These are phyloP conservation scores for Lepidurus couesii DNA, from an alignment of 1,140 invertebrate species.

Conservation along the genomic window DNA sequence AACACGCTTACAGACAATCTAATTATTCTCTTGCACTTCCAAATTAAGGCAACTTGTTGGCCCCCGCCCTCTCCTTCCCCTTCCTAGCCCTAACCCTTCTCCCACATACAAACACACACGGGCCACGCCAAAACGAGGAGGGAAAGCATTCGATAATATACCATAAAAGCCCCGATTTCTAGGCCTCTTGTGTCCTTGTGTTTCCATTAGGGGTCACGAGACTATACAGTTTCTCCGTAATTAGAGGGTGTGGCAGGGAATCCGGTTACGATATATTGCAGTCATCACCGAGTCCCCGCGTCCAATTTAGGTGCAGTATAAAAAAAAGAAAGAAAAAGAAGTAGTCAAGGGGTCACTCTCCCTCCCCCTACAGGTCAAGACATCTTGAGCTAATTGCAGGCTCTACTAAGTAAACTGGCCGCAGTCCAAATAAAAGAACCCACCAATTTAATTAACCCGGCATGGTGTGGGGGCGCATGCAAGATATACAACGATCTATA, in stretches of 20 bases:
- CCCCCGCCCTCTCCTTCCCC: neutral
- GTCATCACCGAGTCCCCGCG: neutral
- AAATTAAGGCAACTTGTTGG: slow-evolving; percentile 22
- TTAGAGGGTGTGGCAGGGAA: neutral
- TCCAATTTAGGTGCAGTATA: neutral
- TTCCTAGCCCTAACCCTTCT: too few species aligned
- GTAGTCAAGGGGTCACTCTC: neutral
- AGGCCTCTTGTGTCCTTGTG: neutral
- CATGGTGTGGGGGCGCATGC: too few species aligned
- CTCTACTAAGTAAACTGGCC: neutral
- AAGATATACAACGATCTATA: too few species aligned
- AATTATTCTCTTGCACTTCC: neutral
- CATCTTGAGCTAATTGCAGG: neutral
- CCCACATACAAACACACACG: neutral
- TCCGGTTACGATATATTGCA: neutral
- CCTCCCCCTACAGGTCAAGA: neutral
- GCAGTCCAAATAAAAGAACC: neutral
- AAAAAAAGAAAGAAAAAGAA: neutral
- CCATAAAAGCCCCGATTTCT: neutral
- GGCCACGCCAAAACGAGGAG: neutral
- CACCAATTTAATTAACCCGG: neutral
- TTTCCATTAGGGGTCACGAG: neutral
- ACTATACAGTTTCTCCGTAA: neutral
- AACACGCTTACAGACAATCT: neutral
- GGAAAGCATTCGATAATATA: neutral